Conservation (phyloP, 1,140 invertebrate genomes). For the Phocides pigmalion region DNA sequence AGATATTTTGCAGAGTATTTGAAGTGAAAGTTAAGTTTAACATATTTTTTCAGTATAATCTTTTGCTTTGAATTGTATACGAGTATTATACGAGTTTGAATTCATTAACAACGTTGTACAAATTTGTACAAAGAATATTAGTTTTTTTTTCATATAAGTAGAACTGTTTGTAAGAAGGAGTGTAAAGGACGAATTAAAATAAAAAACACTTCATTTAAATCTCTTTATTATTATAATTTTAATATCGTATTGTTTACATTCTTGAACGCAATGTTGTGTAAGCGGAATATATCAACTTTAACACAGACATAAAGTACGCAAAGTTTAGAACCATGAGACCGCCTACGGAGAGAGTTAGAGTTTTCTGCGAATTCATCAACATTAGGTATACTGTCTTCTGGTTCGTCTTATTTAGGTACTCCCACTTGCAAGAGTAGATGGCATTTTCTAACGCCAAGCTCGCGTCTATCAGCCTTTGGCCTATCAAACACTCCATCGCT, state of each 20-base stretch:
- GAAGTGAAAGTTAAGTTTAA: too few relatives aligned
- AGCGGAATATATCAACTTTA: slow-evolving; percentile 53
- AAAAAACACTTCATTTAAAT: too few relatives aligned
- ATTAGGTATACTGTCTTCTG: slow-evolving; percentile 52
- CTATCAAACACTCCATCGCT: slow-evolving; percentile 51
- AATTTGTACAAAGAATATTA: too few relatives aligned
- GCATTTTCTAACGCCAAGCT: slow-evolving; percentile 44
- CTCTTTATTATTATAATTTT: too few relatives aligned
- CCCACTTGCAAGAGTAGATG: slow-evolving; percentile 52
- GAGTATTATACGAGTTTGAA: too few relatives aligned
- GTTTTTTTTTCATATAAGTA: too few relatives aligned
- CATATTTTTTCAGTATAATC: too few relatives aligned
- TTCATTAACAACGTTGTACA: too few relatives aligned
- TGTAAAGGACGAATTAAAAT: too few relatives aligned
- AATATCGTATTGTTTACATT: background rate
- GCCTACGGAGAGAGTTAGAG: slow-evolving; percentile 54
- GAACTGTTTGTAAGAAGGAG: too few relatives aligned
- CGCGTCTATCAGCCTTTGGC: slow-evolving; percentile 59
- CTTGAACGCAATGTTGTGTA: slow-evolving; percentile 54
- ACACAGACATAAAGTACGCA: slow-evolving; percentile 48
- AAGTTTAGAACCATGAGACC: slow-evolving; percentile 50
- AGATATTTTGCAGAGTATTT: too few relatives aligned
- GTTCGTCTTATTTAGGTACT: slow-evolving; percentile 52
- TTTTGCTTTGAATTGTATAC: too few relatives aligned
- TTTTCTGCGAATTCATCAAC: slow-evolving; percentile 55